These are phyloP conservation scores for Prunella fulvescens DNA, from an alignment of 2,113 vertebrate species.

Conservation along the genomic window DNA sequence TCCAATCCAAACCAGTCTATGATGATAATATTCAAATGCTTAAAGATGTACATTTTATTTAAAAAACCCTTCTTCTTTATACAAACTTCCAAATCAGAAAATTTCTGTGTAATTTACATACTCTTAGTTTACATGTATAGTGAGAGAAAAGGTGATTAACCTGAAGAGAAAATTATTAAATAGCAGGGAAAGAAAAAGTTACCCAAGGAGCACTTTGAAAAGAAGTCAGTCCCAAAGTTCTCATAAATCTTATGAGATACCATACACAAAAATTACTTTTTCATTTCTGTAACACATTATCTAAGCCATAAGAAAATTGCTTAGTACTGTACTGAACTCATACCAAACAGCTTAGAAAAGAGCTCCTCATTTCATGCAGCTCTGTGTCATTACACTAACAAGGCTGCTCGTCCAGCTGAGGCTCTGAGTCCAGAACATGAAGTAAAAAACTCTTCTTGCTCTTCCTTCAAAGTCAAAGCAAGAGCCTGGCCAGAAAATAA, in stretches of 20 bases:
- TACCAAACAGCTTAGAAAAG: neutral
- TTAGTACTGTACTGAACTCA: neutral
- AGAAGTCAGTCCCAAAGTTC: neutral
- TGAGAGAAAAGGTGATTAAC: neutral
- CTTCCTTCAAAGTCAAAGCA: neutral
- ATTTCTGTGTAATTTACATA: neutral
- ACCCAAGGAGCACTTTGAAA: neutral
- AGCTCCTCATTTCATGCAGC: neutral
- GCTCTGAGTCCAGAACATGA: neutral
- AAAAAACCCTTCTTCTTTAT: neutral
- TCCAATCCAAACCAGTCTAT: neutral
- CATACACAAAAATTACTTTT: neutral
- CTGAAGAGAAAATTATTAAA: neutral
- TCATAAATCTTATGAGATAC: neutral
- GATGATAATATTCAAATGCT: neutral
- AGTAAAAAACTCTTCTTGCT: neutral
- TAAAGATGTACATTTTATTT: neutral
- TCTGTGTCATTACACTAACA: neutral
- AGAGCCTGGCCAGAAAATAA: neutral
- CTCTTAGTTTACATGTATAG: neutral
- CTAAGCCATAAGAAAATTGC: neutral
- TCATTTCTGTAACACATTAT: neutral
- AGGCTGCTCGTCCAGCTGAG: neutral
- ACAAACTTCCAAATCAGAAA: neutral
- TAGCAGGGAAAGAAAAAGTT: neutral